phyloP scores from a whole-genome alignment of 37 sponge, comb jelly and placozoan species.

The Halichondria panicea region DNA sequence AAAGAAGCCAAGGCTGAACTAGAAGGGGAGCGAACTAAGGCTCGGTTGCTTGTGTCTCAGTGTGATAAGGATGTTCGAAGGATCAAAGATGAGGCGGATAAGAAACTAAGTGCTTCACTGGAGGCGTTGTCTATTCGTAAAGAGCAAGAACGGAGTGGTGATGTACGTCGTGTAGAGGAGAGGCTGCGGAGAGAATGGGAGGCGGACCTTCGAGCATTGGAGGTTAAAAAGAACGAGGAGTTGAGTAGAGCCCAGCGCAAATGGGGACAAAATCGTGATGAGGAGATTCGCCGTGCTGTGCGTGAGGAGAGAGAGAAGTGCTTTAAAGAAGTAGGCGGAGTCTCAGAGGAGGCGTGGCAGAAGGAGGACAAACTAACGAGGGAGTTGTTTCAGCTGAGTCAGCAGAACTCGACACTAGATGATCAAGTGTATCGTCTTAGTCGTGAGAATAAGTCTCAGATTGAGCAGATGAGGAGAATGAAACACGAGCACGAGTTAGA shows the following conservation, averaged over 20 bases:
- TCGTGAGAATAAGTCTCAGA: constrained; percentile 52
- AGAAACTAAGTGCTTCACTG: constrained; percentile 26
- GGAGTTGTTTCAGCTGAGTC: constrained; percentile 63
- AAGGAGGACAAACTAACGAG: constrained; percentile 48
- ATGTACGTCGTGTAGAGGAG: constrained; percentile 61
- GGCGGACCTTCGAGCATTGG: constrained; percentile 32
- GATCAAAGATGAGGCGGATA: constrained; percentile 56
- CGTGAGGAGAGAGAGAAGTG: constrained; percentile 31
- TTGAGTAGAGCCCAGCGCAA: constrained; percentile 41
- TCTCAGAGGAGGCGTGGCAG: constrained; percentile 23
- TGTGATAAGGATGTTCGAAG: constrained; percentile 37
- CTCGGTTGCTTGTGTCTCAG: constrained; percentile 24
- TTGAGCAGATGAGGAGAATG: constrained; percentile 55
- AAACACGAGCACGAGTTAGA: constrained; percentile 58
- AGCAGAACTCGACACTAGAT: constrained; percentile 54
- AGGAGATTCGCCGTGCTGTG: constrained; percentile 24
- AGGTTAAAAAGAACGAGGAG: constrained; percentile 63
- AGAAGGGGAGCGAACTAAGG: constrained; percentile 62
- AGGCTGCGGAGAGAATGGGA: constrained; percentile 46
- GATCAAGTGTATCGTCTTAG: constrained; percentile 38
- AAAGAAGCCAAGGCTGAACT: constrained; percentile 38
- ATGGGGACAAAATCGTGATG: constrained; percentile 43
- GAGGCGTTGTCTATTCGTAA: constrained; percentile 41
- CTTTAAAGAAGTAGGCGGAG: constrained; percentile 22
- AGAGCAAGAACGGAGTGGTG: constrained; percentile 55